These are phyloP conservation scores for Pegoplata infirma DNA, from an alignment of 2,888 invertebrate genomes.

Conservation along the genomic window DNA sequence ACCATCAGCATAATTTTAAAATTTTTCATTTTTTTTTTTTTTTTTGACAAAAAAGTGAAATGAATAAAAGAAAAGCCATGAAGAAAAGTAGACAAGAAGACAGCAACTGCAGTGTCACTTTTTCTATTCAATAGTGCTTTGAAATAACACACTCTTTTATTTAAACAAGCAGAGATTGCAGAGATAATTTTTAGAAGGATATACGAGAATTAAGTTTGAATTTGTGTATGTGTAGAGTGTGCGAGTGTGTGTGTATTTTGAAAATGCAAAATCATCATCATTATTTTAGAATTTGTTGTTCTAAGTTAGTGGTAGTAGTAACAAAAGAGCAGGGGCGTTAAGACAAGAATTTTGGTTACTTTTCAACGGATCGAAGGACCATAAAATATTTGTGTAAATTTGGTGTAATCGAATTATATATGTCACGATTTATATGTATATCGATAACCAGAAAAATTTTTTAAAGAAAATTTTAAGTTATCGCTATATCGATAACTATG, in stretches of 20 bases:
- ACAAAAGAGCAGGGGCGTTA: background rate
- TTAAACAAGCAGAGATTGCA: constrained; percentile 49
- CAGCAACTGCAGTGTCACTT: constrained; percentile 69
- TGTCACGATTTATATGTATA: too few relatives aligned
- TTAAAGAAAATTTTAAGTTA: too few relatives aligned
- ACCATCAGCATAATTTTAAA: constrained; percentile 27
- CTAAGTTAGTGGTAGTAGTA: background rate
- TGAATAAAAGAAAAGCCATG: constrained; percentile 30
- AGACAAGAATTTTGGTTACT: too few relatives aligned
- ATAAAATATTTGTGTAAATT: too few relatives aligned
- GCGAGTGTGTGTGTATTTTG: background rate
- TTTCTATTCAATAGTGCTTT: constrained; percentile 44
- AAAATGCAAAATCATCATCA: background rate
- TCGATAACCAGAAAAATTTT: too few relatives aligned
- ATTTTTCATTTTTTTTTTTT: too few relatives aligned
- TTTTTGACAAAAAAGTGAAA: constrained; percentile 13
- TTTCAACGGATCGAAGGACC: too few relatives aligned
- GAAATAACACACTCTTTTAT: constrained; percentile 30
- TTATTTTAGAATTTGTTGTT: constrained; percentile 18
- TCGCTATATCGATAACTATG: too few relatives aligned
- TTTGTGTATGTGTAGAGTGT: background rate
- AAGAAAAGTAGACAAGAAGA: constrained; percentile 65
- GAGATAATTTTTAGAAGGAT: constrained; percentile 54
- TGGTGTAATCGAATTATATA: too few relatives aligned
- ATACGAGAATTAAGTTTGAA: too few relatives aligned